Evolutionary conservation across 2,888 invertebrate species (phyloP).

Genomic region (Iselma pallidipennis): DNA sequence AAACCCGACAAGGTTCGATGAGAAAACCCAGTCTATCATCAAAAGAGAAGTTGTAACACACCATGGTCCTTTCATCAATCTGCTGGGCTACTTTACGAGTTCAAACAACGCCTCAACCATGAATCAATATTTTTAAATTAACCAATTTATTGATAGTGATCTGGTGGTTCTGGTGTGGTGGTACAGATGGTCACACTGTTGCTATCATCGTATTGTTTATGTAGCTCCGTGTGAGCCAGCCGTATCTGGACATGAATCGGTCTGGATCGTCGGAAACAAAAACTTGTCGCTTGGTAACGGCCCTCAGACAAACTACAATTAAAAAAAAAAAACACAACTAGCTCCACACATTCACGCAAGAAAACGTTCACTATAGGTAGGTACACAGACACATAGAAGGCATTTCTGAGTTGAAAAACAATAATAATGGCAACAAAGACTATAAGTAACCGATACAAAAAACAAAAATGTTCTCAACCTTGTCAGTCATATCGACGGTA

Average conservation of each 20-base stretch:
- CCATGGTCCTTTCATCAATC: constrained; percentile 33
- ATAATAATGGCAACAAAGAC: not conserved
- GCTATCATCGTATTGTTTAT: constrained; percentile 45
- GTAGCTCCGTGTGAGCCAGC: constrained; percentile 27
- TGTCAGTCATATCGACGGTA: not conserved
- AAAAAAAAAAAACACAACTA: constrained; percentile 16
- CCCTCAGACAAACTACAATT: constrained; percentile 22
- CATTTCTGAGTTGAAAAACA: too few species aligned
- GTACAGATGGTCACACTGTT: constrained; percentile 32
- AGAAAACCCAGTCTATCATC: constrained; percentile 15
- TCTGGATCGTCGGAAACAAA: constrained; percentile 39
- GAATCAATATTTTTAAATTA: constrained; percentile 55
- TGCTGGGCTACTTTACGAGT: constrained; percentile 41
- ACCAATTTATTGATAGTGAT: constrained; percentile 54
- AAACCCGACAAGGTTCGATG: constrained; percentile 11
- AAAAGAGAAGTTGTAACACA: constrained; percentile 20
- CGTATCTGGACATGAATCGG: constrained; percentile 39
- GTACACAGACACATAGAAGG: too few species aligned
- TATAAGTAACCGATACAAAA: not conserved
- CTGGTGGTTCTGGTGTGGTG: constrained; percentile 29
- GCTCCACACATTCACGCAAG: constrained; percentile 26
- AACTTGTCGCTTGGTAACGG: constrained; percentile 38
- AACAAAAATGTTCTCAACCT: not conserved
- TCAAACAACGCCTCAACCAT: constrained; percentile 46
- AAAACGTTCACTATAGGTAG: not conserved